Conservation (phyloP, 2,113 vertebrate species). For the Chinchilla lanigera region DNA sequence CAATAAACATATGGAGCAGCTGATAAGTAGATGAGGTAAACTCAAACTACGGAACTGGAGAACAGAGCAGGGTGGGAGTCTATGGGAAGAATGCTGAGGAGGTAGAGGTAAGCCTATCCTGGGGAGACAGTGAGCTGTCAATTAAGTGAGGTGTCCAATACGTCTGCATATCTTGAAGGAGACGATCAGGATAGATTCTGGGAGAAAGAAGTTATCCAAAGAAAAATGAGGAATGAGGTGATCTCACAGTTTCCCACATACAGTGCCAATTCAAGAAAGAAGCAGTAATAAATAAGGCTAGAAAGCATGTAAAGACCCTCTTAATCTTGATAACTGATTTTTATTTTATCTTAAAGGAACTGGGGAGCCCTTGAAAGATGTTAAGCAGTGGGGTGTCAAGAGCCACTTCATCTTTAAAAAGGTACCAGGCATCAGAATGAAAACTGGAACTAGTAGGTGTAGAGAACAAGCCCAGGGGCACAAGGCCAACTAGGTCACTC, state of each 20-base stretch:
- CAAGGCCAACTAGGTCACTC: not conserved
- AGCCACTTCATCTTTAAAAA: constrained; percentile 1
- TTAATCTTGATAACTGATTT: not conserved
- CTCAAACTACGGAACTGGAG: not conserved
- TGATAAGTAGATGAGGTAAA: not conserved
- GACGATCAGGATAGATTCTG: not conserved
- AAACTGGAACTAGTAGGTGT: not conserved
- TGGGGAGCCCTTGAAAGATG: not conserved
- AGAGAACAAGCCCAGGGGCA: not conserved
- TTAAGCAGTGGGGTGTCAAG: not conserved
- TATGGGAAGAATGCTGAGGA: not conserved
- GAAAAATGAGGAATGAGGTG: not conserved
- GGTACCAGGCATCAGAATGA: not conserved
- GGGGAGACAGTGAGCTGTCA: not conserved
- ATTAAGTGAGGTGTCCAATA: not conserved
- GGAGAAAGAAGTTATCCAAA: not conserved
- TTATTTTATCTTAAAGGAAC: not conserved
- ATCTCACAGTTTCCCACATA: not conserved
- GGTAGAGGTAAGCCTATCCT: not conserved
- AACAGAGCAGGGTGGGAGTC: not conserved
- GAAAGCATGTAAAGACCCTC: not conserved
- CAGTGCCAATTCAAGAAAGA: not conserved
- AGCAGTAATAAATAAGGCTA: not conserved
- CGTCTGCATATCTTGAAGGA: not conserved
- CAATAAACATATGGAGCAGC: not conserved